Base-by-base conservation (phyloP, 1,140 invertebrate species). In the Bathynomus jamesi region DNA sequence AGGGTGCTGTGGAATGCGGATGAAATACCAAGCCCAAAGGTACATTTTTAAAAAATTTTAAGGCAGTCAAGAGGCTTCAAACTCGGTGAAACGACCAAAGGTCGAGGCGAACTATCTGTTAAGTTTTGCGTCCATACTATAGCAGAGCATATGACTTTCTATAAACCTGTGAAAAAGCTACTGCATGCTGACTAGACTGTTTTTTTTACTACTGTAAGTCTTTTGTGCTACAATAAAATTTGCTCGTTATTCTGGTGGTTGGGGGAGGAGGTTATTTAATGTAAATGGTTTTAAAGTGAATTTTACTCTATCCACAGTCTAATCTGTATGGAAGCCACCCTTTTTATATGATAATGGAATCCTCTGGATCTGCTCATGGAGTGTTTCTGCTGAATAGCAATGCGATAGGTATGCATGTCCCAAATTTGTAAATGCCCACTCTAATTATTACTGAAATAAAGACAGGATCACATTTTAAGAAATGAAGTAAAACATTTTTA, bases 271-370 rank as follows among this genome's bases (percentile, higher is more conserved):
- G n/a, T n/a, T n/a, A n/a, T n/a, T n/a, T n/a, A n/a, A n/a, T n/a
- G n/a, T n/a, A n/a, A n/a, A n/a, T n/a, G n/a, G n/a, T n/a, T n/a
- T n/a, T n/a, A n/a, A n/a, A n/a, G n/a, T n/a, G n/a, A n/a, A n/a
- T n/a, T n/a, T n/a, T n/a, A 28, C 60, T 28, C 61, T 64, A 82
- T 81, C 67, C 76, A n/a, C 69, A 82, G 64, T 65, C 71, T 2
- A 84, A 84, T 76, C 65, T 84, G 69, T 85, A 85, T 77, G 86
- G 86, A 29, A 84, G 85, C 27, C 86, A 87, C 72, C 86, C 86
- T 11, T 86, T 85, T 76, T 87, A 86, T 76, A 82, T 83, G 31
- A 82, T 81, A 61, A 63, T 87, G 13, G 86, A 87, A 75, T 78
- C 82, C 32, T 81, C 82, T 70, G 84, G 84, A 0, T 81, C 82